Conservation (phyloP, 2,888 invertebrate species). For the Hedychridium roseum region DNA sequence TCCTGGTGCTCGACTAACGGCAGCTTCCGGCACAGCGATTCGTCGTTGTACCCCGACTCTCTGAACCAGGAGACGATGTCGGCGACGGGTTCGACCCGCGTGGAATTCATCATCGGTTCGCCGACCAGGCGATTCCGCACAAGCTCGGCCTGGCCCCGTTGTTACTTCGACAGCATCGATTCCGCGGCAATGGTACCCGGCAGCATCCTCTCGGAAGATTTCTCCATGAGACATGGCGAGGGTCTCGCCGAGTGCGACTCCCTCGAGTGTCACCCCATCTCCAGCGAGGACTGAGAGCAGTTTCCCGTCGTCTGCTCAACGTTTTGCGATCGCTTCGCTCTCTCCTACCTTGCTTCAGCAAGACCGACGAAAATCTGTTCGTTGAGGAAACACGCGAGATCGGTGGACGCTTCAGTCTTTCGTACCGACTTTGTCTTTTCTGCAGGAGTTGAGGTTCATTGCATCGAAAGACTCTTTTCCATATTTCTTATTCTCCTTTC, state of each 20-base stretch:
- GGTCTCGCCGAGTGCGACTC: slow-evolving; percentile 70
- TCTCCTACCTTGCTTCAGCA: too few relatives aligned
- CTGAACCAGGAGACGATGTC: slow-evolving; percentile 65
- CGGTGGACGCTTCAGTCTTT: too few relatives aligned
- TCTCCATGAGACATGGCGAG: slow-evolving; percentile 64
- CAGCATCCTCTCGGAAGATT: slow-evolving; percentile 61
- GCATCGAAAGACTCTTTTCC: too few relatives aligned
- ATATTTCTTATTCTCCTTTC: too few relatives aligned
- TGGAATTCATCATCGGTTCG: slow-evolving; percentile 65
- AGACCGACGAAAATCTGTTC: too few relatives aligned
- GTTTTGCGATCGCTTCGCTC: too few relatives aligned
- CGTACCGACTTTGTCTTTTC: too few relatives aligned
- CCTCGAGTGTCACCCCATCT: slow-evolving; percentile 64
- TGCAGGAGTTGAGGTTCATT: too few relatives aligned
- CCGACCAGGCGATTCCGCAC: slow-evolving; percentile 60
- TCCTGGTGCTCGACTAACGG: slow-evolving; percentile 58
- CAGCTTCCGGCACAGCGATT: slow-evolving; percentile 53
- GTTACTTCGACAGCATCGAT: slow-evolving; percentile 76
- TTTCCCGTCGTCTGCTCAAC: too few relatives aligned
- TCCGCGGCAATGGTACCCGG: slow-evolving; percentile 60
- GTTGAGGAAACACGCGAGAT: too few relatives aligned
- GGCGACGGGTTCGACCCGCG: slow-evolving; percentile 64
- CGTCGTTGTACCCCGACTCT: slow-evolving; percentile 65
- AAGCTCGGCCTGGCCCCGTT: slow-evolving; percentile 59
- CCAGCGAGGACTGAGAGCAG: slow-evolving; percentile 51